These are phyloP conservation scores for Mesocricetus auratus DNA, from an alignment of 2,113 vertebrate genomes.

Conservation along the genomic window DNA sequence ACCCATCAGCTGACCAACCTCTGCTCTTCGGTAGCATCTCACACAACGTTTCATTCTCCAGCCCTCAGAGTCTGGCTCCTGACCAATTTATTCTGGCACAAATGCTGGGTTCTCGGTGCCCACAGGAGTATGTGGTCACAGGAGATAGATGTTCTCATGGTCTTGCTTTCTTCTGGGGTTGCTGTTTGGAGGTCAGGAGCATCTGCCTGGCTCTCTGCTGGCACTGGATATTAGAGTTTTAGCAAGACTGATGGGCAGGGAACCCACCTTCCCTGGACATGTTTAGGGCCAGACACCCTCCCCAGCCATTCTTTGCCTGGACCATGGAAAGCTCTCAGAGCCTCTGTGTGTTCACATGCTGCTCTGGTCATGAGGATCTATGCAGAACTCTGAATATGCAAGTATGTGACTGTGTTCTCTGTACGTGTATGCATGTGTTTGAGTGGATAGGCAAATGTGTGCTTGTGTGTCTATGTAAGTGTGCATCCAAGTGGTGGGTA, in stretches of 20 bases:
- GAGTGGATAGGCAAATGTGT: not conserved
- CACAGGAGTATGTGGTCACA: rapidly evolving
- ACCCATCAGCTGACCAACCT: rapidly evolving
- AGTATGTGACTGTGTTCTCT: not conserved
- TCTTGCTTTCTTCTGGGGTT: not conserved
- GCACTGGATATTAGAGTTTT: not conserved
- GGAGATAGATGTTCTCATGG: not conserved
- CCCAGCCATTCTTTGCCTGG: not conserved
- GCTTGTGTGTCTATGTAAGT: not conserved
- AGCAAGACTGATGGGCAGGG: not conserved
- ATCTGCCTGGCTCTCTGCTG: not conserved
- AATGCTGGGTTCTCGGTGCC: not conserved
- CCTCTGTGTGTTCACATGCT: not conserved
- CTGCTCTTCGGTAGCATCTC: not conserved
- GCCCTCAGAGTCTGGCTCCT: not conserved
- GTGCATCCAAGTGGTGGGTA: not conserved
- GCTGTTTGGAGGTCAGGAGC: not conserved
- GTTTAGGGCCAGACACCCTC: not conserved
- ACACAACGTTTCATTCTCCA: not conserved
- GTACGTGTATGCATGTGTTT: not conserved
- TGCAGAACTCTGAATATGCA: not conserved
- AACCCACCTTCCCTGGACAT: not conserved
- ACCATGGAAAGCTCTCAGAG: not conserved
- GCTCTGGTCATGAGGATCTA: not conserved
- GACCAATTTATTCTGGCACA: not conserved